These are phyloP conservation scores for Panzeria rudis DNA, from an alignment of 2,888 invertebrate species.

Conservation along the genomic window DNA sequence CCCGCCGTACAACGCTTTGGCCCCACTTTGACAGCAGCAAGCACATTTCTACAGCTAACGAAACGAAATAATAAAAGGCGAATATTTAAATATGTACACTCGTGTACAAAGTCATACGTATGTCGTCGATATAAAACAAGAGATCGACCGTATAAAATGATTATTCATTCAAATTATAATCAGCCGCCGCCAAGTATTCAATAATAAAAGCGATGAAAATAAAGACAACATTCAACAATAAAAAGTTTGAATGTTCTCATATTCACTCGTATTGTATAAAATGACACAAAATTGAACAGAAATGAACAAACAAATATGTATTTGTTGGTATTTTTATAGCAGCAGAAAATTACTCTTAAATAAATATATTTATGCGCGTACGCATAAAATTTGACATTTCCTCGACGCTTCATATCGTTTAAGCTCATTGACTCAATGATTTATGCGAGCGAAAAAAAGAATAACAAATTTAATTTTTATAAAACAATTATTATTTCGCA, in stretches of 20 bases:
- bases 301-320: background rate
- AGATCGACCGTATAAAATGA: slow-evolving; percentile 37
- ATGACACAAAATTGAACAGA: slow-evolving; percentile 3
- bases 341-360: slow-evolving; percentile 7
- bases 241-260: slow-evolving; percentile 18
- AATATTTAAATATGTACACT: background rate
- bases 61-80: background rate
- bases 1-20: slow-evolving; percentile 11
- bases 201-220: slow-evolving; percentile 9
- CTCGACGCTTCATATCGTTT: slow-evolving; percentile 34
- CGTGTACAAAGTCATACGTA: slow-evolving; percentile 11
- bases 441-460: slow-evolving; percentile 31
- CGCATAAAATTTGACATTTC: slow-evolving; percentile 52
- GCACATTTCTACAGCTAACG: background rate
- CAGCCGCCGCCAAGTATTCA: slow-evolving; percentile 46
- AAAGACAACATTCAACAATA: slow-evolving; percentile 11
- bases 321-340: background rate
- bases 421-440: slow-evolving; percentile 53
- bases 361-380: slow-evolving; percentile 46
- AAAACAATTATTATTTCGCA: slow-evolving; percentile 7
- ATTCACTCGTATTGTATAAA: background rate
- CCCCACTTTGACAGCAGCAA: slow-evolving; percentile 16
- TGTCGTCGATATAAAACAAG: background rate
- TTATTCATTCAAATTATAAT: slow-evolving; percentile 54
- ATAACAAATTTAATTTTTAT: slow-evolving; percentile 12